Base-by-base conservation (phyloP, 1,140 invertebrate genomes). In the Leptoteleia sp. region DNA sequence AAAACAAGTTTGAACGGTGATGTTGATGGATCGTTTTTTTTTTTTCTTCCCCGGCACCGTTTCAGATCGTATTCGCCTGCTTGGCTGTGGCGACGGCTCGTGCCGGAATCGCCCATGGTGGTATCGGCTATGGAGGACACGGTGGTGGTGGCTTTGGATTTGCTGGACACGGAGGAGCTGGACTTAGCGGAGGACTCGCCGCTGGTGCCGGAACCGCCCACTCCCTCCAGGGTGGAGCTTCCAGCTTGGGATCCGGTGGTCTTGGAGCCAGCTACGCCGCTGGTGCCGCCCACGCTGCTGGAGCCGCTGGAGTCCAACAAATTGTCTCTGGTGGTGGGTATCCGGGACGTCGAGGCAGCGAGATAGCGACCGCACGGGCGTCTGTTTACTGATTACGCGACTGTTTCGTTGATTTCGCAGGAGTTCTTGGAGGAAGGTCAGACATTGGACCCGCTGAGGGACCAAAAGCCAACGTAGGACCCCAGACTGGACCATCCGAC, bases 391-490 rank as follows among this genome's bases (percentile, higher is more conserved):
- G 19, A 22, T 5, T 33, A 1, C 2, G 1, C 6, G 31, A 16
- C 12, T 1, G 13, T 13, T 13, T 43, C 16, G 9, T 67, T 22
- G 7, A 11, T 17, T 43, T n/a, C 12, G 38, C 27, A 88, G 87
- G 88, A 85, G 88, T 90, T 50, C 81, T 82, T 59, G 88, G 88
- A 48, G 88, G 88, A 57, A 84, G 88, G 79, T 87, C 88, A 62
- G 88, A 90, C 87, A 87, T 90, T 80, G 88, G 88, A 87, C 87
- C 88, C 54, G 88, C 88, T 78, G 88, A 90, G 79, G 88, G 88
- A 86, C 88, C 88, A 73, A 89, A 89, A 78, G 88, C 88, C 71
- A 89, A 89, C 81, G 88, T 89, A 71, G 88, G 88, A 89, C 88
- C 88, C 59, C 88, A 89, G 64, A 85, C 82, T 57, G 88, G 88